phyloP scores from a whole-genome alignment of 2,888 invertebrate genomes.

The Cinara cedri region DNA sequence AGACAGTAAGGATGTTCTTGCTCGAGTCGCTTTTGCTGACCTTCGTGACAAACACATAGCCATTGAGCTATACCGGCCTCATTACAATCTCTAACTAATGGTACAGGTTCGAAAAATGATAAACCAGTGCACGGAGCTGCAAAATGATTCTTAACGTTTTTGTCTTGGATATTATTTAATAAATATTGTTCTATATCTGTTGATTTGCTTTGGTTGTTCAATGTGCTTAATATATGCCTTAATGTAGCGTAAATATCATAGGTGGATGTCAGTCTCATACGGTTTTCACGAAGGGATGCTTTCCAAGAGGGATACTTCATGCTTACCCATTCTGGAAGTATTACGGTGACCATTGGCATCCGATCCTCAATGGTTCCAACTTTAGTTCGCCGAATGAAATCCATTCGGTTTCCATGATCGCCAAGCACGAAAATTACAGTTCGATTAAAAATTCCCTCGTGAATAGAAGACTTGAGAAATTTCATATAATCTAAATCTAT shows the following conservation, averaged over 20 bases:
- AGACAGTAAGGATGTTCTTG: slow-evolving; percentile 41
- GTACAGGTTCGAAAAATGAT: slow-evolving; percentile 59
- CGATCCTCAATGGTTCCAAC: slow-evolving; percentile 61
- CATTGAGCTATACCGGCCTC: slow-evolving; percentile 59
- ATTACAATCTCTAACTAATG: slow-evolving; percentile 58
- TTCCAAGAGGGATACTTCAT: slow-evolving; percentile 58
- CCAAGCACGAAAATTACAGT: slow-evolving; percentile 61
- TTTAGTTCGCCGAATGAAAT: slow-evolving; percentile 60
- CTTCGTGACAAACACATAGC: slow-evolving; percentile 59
- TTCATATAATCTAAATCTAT: slow-evolving; percentile 60
- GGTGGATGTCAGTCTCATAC: slow-evolving; percentile 59
- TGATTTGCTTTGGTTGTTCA: slow-evolving; percentile 46
- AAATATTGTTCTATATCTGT: slow-evolving; percentile 10
- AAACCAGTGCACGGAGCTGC: slow-evolving; percentile 52
- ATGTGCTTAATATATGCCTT: slow-evolving; percentile 58
- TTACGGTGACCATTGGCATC: slow-evolving; percentile 61
- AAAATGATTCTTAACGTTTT: slow-evolving; percentile 55
- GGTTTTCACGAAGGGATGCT: slow-evolving; percentile 57
- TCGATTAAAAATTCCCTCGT: slow-evolving; percentile 60
- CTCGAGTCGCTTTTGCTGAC: slow-evolving; percentile 43
- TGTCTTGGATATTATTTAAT: slow-evolving; percentile 30
- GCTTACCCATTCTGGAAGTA: slow-evolving; percentile 60
- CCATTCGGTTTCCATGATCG: slow-evolving; percentile 61
- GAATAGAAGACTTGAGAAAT: slow-evolving; percentile 59
- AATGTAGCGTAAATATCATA: slow-evolving; percentile 60